Evolutionary conservation across 2,888 invertebrate genomes (phyloP).

Genomic region (Drosophila bunnanda): DNA sequence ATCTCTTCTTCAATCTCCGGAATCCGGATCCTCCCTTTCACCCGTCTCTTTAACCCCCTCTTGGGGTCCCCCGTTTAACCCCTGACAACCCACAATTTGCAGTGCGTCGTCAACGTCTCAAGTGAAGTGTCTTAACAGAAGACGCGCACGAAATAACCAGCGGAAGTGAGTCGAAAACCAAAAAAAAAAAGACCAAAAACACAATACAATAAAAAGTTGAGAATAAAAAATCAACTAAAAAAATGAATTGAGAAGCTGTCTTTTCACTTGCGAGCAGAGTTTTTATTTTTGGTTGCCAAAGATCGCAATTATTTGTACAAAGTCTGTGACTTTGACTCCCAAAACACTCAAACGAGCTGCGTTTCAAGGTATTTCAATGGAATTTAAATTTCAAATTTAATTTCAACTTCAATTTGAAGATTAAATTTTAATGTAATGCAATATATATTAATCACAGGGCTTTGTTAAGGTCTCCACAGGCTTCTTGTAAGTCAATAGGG

Average conservation of each 20-base stretch:
- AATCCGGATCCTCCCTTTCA: conserved; percentile 10
- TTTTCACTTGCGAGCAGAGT: conserved; percentile 15
- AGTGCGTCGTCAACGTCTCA: conserved; percentile 43
- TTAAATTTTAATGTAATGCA: conserved; percentile 3
- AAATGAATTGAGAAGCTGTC: conserved; percentile 14
- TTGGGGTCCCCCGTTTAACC: not conserved
- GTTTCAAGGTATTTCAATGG: conserved; percentile 1
- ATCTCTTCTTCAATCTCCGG: conserved; percentile 23
- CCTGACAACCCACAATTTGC: conserved; percentile 43
- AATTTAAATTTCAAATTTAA: not conserved
- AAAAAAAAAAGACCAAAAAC: conserved; percentile 18
- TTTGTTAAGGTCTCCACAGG: not conserved
- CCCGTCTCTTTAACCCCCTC: conserved; percentile 2
- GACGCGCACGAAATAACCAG: conserved; percentile 17
- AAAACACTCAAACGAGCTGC: not conserved
- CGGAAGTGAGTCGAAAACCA: conserved; percentile 25
- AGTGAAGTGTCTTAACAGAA: conserved; percentile 33
- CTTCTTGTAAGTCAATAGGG: not conserved
- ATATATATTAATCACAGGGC: not conserved
- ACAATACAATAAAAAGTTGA: conserved; percentile 3
- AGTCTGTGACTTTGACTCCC: not conserved
- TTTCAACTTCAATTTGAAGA: conserved; percentile 1
- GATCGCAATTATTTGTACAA: conserved; percentile 32
- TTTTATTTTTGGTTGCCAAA: conserved; percentile 10
- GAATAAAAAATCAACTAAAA: conserved; percentile 3